A percentile compares a stretch with the other conserved stretches of the same genome.
phyloP scores from a whole-genome alignment of 2,888 invertebrate species.

The Autographa gamma region DNA sequence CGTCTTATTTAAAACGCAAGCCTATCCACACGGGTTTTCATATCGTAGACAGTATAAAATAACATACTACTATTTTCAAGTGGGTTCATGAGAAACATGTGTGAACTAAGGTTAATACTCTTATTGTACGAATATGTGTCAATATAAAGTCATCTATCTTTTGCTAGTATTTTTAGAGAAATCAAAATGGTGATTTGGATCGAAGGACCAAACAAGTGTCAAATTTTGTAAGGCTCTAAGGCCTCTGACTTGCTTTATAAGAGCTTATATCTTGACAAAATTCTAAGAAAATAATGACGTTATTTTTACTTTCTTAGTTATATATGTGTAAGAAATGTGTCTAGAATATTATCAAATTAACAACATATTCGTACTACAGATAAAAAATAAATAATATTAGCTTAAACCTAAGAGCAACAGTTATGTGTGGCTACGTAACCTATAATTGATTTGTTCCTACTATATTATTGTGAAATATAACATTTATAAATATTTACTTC shows the following conservation, averaged over 20 bases:
- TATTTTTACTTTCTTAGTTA: no score
- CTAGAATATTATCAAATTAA: neutral
- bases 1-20: slow-evolving; percentile 42
- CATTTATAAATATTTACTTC: slow-evolving; percentile 40
- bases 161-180: neutral
- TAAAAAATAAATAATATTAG: slow-evolving; percentile 51
- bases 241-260: neutral
- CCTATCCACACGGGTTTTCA: slow-evolving; percentile 54
- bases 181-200: neutral
- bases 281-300: no score
- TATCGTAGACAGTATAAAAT: slow-evolving; percentile 32
- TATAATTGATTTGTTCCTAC: slow-evolving; percentile 61
- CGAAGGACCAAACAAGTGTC: neutral
- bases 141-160: neutral
- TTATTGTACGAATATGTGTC: slow-evolving; percentile 41
- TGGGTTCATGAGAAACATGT: slow-evolving; percentile 46
- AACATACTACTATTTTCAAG: slow-evolving; percentile 30
- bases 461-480: slow-evolving; percentile 49
- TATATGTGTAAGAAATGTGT: neutral
- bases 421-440: slow-evolving; percentile 50
- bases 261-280: no score
- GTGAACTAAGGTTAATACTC: slow-evolving; percentile 45
- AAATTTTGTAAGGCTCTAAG: neutral
- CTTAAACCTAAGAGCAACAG: slow-evolving; percentile 48
- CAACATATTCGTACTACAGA: slow-evolving; percentile 39